Evolutionary conservation across 1,140 invertebrate species (phyloP), one percentile per base, ranked within the genome.

Genomic region (Thaumetopoea pityocampa): DNA sequence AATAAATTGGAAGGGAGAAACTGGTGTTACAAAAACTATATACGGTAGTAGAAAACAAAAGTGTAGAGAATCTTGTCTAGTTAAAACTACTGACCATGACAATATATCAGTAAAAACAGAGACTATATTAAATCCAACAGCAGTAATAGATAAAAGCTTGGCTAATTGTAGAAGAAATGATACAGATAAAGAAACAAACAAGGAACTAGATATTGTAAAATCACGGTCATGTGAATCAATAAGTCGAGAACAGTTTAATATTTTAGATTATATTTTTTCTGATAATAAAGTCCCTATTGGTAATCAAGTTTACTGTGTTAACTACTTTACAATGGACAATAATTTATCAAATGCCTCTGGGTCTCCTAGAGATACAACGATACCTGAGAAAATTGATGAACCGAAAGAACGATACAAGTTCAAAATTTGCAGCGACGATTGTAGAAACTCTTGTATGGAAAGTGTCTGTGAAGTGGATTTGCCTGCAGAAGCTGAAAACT

Each of bases 261-360:
- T 60, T 8, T 50, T 65, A 29, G 41, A 64, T 34, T 78, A 78
- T 17, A 68, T 78, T 30, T 74, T 77, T 55, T 61, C 51, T 3
- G 59, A 67, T 36, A 27, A 46, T 4, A 44, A 36, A 15, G 33
- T 44, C n/a, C 26, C 40, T 14, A 60, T 55, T 43, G 46, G 50
- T 11, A 66, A 71, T 20, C 47, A 60, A 34, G 50, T 70, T 5
- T 80, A 77, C 29, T 69, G 42, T 45, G 73, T 80, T 0, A 58
- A 54, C 15, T 82, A 78, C 48, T 77, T 66, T 59, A 74, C 65
- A 16, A 61, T 82, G 9, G 50, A 72, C 37, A 56, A 57, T 7
- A 51, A 62, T 27, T 38, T 16, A 15, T 48, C 40, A 5, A 32
- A 40, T 5, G 27, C 23, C 4, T 22, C 20, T 10, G 23, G 27